Base-by-base conservation (phyloP, 2,888 invertebrate species). In the Hyposoter didymator region DNA sequence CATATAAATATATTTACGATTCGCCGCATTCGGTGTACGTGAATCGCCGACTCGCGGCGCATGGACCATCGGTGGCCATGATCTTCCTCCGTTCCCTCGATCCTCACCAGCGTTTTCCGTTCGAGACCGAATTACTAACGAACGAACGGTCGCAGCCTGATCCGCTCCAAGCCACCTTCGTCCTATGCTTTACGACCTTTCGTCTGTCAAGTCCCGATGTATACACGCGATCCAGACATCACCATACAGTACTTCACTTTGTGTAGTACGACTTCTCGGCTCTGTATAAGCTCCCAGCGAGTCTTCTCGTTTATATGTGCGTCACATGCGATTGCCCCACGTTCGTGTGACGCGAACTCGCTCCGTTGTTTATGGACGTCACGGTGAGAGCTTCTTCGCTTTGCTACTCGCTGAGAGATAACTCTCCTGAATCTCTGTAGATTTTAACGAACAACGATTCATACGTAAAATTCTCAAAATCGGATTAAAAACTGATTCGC, bases 301-400 rank as follows among this genome's bases (percentile, higher is more conserved):
- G 72, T 22, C 69, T 12, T 28, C 69, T 82, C 79, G 78, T 82
- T 85, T 82, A 82, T 59, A 59, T 75, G 85, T 45, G 69, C 85
- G 85, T 82, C 85, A 85, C 85, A 82, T 74, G n/a, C n/a, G 82
- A 75, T 74, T 78, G 64, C 78, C 32, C 78, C 78, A 64, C 59
- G 70, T 73, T 72, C 78, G 66, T 78, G 85, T 85, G 85, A 78
- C 35, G 82, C 64, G 70, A 81, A 52, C 73, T 43, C 74, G 45
- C 62, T 62, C 69, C 66, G 82, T 85, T 82, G 79, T 85, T 82
- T 82, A 85, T 85, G 85, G 82, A 55, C 66, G 82, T 82, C 82
- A 82, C 82, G 82, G 32, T 64, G 47, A 64, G 35, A 81, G 73
- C 62, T 81, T 49, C 73, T 78, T 69, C 39, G 62, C 70, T 75